A percentile compares a stretch with the other conserved stretches of the same genome.
phyloP scores from a whole-genome alignment of 2,113 vertebrate genomes.

The Mungos mungo region DNA sequence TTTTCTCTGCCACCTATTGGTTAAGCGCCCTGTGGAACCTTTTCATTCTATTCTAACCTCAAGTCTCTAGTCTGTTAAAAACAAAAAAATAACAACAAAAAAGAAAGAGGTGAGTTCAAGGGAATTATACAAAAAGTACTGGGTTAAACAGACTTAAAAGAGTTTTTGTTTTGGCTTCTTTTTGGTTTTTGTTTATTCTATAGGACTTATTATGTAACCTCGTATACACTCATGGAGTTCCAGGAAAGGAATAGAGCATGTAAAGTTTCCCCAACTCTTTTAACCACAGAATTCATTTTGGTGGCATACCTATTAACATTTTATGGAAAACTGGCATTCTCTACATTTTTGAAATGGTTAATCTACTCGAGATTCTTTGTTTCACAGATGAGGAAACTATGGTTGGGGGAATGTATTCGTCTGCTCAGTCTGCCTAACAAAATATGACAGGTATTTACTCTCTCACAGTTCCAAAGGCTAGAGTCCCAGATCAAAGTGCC shows the following conservation, averaged over 20 bases:
- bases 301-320: neutral
- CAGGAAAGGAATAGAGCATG: neutral
- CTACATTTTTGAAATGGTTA: neutral
- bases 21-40: neutral
- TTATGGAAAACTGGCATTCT: neutral
- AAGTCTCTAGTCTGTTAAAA: neutral
- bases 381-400: neutral
- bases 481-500: neutral
- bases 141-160: neutral
- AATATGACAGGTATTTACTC: neutral
- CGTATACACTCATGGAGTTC: neutral
- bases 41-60: neutral
- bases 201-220: neutral
- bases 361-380: neutral
- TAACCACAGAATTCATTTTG: neutral
- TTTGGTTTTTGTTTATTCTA: neutral
- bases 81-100: neutral
- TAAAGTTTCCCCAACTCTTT: neutral
- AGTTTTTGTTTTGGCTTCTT: neutral
- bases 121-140: neutral
- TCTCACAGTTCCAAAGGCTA: neutral
- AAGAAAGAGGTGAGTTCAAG: neutral
- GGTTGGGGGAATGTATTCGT: neutral
- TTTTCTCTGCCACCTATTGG: neutral
- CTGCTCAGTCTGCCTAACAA: neutral